Evolutionary conservation across 92 coral and sea anemone genomes (phyloP).

Genomic region (Phymanthus crucifer): DNA sequence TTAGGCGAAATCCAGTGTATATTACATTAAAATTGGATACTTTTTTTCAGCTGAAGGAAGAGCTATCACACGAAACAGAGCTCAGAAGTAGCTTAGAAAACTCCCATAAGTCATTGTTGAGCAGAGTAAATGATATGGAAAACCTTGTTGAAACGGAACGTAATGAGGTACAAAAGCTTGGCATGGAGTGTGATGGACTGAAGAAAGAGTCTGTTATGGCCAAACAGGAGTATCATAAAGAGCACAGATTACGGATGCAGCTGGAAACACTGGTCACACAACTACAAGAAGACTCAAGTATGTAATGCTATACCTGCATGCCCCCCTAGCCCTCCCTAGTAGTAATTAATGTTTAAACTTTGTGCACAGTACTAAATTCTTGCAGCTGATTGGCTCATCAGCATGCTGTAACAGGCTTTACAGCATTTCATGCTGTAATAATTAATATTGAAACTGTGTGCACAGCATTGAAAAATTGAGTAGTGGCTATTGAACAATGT

Average conservation of each 20-base stretch:
- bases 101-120: slow-evolving; percentile 80
- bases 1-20: too few relatives aligned
- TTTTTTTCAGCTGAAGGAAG: slow-evolving; percentile 72
- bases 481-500: too few relatives aligned
- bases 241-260: slow-evolving; percentile 60
- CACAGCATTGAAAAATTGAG: too few relatives aligned
- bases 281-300: slow-evolving; percentile 81
- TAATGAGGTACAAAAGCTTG: slow-evolving; percentile 76
- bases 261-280: slow-evolving; percentile 73
- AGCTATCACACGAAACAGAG: slow-evolving; percentile 65
- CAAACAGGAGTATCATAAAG: slow-evolving; percentile 77
- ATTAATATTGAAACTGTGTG: too few relatives aligned
- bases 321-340: too few relatives aligned
- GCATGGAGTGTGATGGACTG: slow-evolving; percentile 72
- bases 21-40: not conserved
- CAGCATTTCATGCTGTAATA: too few relatives aligned
- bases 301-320: not conserved
- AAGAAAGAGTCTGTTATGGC: slow-evolving; percentile 67
- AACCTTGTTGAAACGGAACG: slow-evolving; percentile 83
- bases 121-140: slow-evolving; percentile 92
- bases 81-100: slow-evolving; percentile 77
- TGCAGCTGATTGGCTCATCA: too few relatives aligned
- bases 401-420: too few relatives aligned
- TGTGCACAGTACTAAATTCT: too few relatives aligned
- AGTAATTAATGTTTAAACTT: too few relatives aligned